Conservation (phyloP, 2,113 vertebrate genomes). For the Myrmecobius fasciatus region DNA sequence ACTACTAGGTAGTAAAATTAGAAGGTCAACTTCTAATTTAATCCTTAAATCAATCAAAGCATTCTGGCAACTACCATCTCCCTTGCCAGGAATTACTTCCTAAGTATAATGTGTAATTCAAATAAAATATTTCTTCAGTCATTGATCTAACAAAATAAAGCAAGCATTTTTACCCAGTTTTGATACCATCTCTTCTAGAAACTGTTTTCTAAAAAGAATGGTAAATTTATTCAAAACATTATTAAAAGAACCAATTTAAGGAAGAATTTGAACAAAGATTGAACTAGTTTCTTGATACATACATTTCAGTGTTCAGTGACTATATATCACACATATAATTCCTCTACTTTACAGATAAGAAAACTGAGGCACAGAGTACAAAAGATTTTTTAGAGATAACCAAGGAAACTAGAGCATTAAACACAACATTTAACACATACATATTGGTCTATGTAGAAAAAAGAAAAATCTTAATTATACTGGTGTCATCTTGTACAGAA, state of each 20-base stretch:
- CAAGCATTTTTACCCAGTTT: not conserved
- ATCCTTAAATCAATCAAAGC: not conserved
- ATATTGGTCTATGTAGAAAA: not conserved
- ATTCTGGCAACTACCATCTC: not conserved
- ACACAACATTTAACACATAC: not conserved
- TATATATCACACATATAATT: not conserved
- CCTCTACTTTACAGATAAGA: not conserved
- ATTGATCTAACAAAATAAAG: not conserved
- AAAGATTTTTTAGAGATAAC: not conserved
- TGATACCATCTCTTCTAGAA: not conserved
- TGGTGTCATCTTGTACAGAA: not conserved
- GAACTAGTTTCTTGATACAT: slow-evolving; percentile 5
- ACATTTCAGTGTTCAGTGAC: not conserved
- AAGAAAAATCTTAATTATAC: not conserved
- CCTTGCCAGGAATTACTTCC: not conserved
- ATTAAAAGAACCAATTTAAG: not conserved
- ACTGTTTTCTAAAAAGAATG: not conserved
- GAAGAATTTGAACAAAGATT: not conserved
- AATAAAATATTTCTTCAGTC: not conserved
- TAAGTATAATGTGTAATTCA: not conserved
- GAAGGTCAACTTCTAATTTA: not conserved
- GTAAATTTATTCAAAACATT: not conserved
- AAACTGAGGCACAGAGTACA: not conserved
- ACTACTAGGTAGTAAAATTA: not conserved
- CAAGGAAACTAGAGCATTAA: not conserved